Conservation (phyloP, 2,888 invertebrate genomes). For the Lydus trimaculatus region DNA sequence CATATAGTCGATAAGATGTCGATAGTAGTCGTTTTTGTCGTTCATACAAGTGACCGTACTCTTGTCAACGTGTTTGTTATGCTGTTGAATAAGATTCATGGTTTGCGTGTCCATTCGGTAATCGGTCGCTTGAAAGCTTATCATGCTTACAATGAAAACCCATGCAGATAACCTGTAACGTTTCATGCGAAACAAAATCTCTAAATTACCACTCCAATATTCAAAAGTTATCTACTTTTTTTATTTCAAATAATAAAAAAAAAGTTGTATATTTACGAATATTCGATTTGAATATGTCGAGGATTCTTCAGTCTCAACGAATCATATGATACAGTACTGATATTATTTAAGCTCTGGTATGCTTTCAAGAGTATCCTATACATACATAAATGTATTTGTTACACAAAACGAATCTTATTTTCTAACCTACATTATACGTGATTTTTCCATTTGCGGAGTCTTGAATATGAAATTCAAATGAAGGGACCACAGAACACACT, state of each 20-base stretch:
- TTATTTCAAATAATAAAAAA: no score
- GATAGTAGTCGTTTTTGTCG: slow-evolving; percentile 29
- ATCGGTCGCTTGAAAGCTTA: slow-evolving; percentile 7
- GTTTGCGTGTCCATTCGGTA: slow-evolving; percentile 13
- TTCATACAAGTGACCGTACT: slow-evolving; percentile 24
- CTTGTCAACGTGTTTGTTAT: slow-evolving; percentile 21
- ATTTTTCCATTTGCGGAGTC: slow-evolving; percentile 9
- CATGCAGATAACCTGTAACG: not conserved
- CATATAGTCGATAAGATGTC: slow-evolving; percentile 44
- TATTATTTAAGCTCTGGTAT: slow-evolving; percentile 4
- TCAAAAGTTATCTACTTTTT: not conserved
- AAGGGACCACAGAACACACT: slow-evolving; percentile 9
- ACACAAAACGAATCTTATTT: slow-evolving; percentile 8
- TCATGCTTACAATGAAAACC: not conserved
- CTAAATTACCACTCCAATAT: not conserved
- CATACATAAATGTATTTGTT: slow-evolving; percentile 11
- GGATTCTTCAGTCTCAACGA: not conserved
- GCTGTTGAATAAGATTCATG: slow-evolving; percentile 22
- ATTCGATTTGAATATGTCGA: not conserved
- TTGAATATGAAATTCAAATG: slow-evolving; percentile 11
- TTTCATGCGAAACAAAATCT: not conserved
- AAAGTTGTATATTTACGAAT: not conserved
- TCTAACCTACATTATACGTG: slow-evolving; percentile 7
- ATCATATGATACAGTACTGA: not conserved
- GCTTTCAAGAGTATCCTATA: slow-evolving; percentile 10